phyloP scores from a whole-genome alignment of 2,797 vertebrate species.

The Chiloscyllium punctatum region DNA sequence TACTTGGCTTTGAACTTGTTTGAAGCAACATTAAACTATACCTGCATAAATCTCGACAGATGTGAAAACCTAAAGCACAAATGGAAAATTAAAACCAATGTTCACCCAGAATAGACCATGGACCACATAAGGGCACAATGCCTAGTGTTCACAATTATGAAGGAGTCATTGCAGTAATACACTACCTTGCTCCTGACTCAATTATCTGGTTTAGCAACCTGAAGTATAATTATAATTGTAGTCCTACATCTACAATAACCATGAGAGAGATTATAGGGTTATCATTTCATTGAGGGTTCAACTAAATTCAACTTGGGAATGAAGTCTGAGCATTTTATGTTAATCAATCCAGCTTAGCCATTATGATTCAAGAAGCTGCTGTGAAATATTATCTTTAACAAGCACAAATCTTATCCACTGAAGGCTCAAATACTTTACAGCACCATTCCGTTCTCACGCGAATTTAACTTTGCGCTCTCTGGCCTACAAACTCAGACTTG shows the following conservation, averaged over 20 bases:
- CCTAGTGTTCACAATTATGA: neutral
- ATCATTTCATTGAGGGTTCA: neutral
- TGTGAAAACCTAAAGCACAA: neutral
- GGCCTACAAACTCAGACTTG: neutral
- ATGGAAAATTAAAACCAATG: neutral
- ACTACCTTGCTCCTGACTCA: neutral
- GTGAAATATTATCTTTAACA: neutral
- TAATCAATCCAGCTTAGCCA: neutral
- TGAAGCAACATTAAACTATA: neutral
- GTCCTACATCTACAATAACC: neutral
- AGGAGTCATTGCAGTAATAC: neutral
- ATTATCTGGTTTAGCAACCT: neutral
- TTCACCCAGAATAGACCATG: neutral
- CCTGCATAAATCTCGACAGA: neutral
- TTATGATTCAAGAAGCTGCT: neutral
- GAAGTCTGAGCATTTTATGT: neutral
- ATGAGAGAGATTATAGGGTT: neutral
- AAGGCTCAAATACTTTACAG: neutral
- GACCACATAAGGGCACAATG: neutral
- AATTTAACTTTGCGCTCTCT: neutral
- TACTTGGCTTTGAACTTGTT: neutral
- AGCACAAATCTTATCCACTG: neutral
- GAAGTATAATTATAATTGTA: neutral
- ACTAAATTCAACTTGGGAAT: neutral
- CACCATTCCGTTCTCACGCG: neutral